Evolutionary conservation across 2,797 vertebrate species (phyloP), one percentile per base, ranked within the genome.

Genomic region (Apogon talboti): DNA sequence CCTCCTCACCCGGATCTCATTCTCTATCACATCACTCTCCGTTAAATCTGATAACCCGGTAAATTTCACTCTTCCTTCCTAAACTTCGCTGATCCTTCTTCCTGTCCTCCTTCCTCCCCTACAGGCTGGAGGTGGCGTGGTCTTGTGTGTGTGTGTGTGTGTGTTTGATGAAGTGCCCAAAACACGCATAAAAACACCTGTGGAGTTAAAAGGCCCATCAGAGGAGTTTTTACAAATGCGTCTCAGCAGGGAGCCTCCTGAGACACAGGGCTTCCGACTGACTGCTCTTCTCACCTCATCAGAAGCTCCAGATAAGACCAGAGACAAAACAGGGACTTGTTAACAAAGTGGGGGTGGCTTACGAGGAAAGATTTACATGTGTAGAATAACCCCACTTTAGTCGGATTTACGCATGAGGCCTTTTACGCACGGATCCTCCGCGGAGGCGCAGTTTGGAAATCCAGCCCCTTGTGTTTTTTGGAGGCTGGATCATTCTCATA

Each of bases 231-330:
- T 45, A 68, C 75, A 75, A 66, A 74, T 57, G 54, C 53, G 6
- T 18, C 86, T 28, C 87, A 15, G 87, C 70, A 59, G 85, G 84
- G 7, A 28, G 75, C 7, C 79, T 10, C 60, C 43, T 13, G 72
- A 6, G 16, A 78, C 67, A 56, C 79, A 59, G 73, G 42, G 82
- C 83, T 89, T 87, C 84, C 71, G 72, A 74, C 49, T 68, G 46
- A 43, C 19, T 49, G 58, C 61, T 81, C 24, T 87, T 86, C 72
- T 79, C 78, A 86, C 89, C 84, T 87, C 81, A 87, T 52, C 74
- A 83, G 71, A 55, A 38, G 52, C 58, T 57, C 53, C 66, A 50
- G 86, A 86, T 87, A 66, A 84, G 78, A 42, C 38, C 0, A 35
- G 7, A 74, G 68, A 89, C 84, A 87, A 83, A 35, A 35, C 7